Base-by-base conservation (phyloP, 1,140 invertebrate genomes). In the Euwallacea fornicatus region DNA sequence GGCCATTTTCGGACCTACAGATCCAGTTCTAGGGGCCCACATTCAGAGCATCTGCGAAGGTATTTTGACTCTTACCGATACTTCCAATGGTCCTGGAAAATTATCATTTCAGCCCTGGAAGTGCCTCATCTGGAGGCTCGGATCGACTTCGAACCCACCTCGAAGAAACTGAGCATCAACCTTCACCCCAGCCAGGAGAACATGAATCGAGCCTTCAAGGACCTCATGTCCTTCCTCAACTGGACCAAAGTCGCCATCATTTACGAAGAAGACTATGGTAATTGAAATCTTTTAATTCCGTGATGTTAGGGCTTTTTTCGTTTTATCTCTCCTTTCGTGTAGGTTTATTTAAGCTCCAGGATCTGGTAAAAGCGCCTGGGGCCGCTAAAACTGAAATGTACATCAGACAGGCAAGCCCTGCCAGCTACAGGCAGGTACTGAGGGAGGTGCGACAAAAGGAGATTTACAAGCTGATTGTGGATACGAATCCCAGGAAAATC, bases 231-330 rank as follows among this genome's bases (percentile, higher is more conserved):
- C 21, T 95, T 93, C 79, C 86, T 96, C 42, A 96, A 96, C 80
- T 98, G 95, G 95, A 95, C 93, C 7, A 89, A 91, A 82, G 93
- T 97, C 74, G 95, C 94, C 0, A 92, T 98, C 72, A 89, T 98
- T 43, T 97, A 97, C 78, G 95, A 98, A 81, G 92, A 96, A 78
- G 90, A 92, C 81, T 89, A 90, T 75, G 91, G 92, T 93, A 80
- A 85, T 16, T 58, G 21, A 41, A 13, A 16, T 58, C 16, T 9
- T 58, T 9, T 1, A 16, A 33, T 7, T 33, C 2, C 2, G 55
- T 9, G 16, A n/a, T 13, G 1, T n/a, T 33, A 11, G 11, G 11
- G 8, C 7, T 13, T 2, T 58, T 13, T 15, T 58, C 2, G 3
- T 2, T 9, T 15, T 58, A 58, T 2, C 7, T 58, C 9, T 58